phyloP scores from a whole-genome alignment of 2,797 vertebrate species.

The Myiotriccus ornatus region DNA sequence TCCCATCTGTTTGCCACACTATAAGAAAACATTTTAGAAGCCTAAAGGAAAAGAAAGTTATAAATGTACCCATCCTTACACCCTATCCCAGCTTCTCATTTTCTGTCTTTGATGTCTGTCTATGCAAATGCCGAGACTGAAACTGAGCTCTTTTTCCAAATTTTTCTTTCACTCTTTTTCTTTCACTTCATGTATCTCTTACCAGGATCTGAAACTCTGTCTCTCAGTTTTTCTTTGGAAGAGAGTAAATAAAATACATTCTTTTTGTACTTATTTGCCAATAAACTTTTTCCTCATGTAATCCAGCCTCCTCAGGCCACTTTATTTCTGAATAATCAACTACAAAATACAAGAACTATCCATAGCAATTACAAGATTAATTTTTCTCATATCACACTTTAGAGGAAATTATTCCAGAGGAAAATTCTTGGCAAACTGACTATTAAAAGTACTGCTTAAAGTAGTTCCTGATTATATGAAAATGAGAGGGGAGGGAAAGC shows the following conservation, averaged over 20 bases:
- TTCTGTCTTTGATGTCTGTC: not conserved
- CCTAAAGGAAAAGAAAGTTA: not conserved
- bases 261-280: not conserved
- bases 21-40: not conserved
- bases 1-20: slow-evolving; percentile 26
- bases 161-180: not conserved
- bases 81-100: not conserved
- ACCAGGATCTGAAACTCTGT: not conserved
- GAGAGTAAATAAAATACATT: not conserved
- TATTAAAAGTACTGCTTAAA: not conserved
- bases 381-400: not conserved
- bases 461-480: not conserved
- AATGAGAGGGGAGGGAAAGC: not conserved
- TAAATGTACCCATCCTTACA: not conserved
- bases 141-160: not conserved
- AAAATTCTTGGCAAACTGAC: not conserved
- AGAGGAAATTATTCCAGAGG: not conserved
- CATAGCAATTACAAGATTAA: not conserved
- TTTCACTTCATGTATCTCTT: not conserved
- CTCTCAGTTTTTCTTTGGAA: not conserved
- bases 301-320: not conserved
- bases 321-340: not conserved
- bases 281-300: not conserved
- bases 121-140: not conserved
- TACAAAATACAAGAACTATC: not conserved